These are phyloP conservation scores for Labeo catla DNA, from an alignment of 2,113 vertebrate genomes.

Conservation along the genomic window DNA sequence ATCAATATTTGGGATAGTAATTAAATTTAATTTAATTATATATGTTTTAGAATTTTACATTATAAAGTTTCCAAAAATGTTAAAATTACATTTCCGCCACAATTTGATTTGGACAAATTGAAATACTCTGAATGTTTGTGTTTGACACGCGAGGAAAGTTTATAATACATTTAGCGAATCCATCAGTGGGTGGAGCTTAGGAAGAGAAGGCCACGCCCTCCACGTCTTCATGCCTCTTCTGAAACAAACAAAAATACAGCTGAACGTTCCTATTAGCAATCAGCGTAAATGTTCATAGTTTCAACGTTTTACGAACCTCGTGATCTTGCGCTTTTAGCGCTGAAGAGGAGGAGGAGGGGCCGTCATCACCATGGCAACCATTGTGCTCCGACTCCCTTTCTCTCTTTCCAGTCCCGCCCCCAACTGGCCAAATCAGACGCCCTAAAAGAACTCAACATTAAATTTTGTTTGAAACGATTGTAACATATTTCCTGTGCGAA, in stretches of 20 bases:
- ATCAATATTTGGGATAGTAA: neutral
- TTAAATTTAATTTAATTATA: neutral
- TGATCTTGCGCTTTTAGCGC: constrained; percentile 47
- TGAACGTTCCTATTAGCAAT: neutral
- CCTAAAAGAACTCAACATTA: constrained; percentile 31
- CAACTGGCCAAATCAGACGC: neutral
- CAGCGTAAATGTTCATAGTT: too few species aligned
- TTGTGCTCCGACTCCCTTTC: constrained; percentile 50
- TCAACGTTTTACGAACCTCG: constrained; percentile 41
- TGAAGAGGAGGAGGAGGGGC: neutral
- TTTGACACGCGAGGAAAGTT: neutral
- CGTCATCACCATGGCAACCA: neutral
- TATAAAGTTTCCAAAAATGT: neutral
- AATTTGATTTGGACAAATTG: neutral
- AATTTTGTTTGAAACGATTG: neutral
- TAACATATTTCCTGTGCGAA: neutral
- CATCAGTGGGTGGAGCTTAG: constrained; percentile 24
- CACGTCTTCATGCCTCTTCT: constrained; percentile 32
- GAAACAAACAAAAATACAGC: constrained; percentile 22
- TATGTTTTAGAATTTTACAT: neutral
- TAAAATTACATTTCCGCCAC: neutral
- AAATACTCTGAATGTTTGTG: neutral
- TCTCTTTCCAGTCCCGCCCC: constrained; percentile 44
- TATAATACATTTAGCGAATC: neutral
- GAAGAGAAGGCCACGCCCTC: constrained; percentile 35